Percentiles rank a stretch among this genome's conserved stretches.
Evolutionary conservation across 2,888 invertebrate species (phyloP).

Genomic region (Anagyrus pseudococci): DNA sequence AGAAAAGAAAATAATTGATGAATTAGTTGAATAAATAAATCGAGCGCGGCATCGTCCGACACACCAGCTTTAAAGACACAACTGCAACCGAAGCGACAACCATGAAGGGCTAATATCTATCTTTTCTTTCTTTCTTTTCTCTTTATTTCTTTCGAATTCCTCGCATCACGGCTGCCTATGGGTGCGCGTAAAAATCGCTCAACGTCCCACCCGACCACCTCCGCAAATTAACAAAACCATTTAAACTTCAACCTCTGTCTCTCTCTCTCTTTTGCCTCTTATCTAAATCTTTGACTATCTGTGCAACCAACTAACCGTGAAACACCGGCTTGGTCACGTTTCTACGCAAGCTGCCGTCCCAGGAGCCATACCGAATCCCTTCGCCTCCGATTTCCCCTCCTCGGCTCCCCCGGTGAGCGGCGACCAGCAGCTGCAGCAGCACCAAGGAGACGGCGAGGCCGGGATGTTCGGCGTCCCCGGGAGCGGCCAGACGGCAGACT

Average conservation of each 20-base stretch:
- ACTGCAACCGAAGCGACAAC: too few relatives aligned
- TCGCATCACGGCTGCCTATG: too few relatives aligned
- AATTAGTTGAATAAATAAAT: too few relatives aligned
- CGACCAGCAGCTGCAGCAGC: constrained; percentile 17
- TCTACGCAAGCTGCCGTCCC: constrained; percentile 65
- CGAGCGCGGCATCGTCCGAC: too few relatives aligned
- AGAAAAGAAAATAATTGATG: too few relatives aligned
- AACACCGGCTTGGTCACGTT: constrained; percentile 52
- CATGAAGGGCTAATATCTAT: too few relatives aligned
- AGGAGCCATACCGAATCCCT: constrained; percentile 67
- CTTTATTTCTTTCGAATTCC: too few relatives aligned
- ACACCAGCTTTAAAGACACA: too few relatives aligned
- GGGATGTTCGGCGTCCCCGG: constrained; percentile 4
- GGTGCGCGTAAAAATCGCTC: too few relatives aligned
- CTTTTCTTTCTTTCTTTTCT: too few relatives aligned
- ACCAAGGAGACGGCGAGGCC: constrained; percentile 37
- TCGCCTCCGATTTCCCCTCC: constrained; percentile 68
- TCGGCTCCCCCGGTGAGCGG: constrained; percentile 34
- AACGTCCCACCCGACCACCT: too few relatives aligned
- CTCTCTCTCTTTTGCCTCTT: constrained; percentile 8
- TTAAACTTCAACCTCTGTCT: constrained; percentile 11
- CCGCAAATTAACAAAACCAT: too few relatives aligned
- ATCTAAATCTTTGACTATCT: constrained; percentile 3
- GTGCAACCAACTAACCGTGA: constrained; percentile 32
- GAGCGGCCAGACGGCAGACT: constrained; percentile 55